Evolutionary conservation across 2,797 vertebrate species (phyloP), one percentile per base, ranked within the genome.

Genomic region (Coranthus polyacanthus): DNA sequence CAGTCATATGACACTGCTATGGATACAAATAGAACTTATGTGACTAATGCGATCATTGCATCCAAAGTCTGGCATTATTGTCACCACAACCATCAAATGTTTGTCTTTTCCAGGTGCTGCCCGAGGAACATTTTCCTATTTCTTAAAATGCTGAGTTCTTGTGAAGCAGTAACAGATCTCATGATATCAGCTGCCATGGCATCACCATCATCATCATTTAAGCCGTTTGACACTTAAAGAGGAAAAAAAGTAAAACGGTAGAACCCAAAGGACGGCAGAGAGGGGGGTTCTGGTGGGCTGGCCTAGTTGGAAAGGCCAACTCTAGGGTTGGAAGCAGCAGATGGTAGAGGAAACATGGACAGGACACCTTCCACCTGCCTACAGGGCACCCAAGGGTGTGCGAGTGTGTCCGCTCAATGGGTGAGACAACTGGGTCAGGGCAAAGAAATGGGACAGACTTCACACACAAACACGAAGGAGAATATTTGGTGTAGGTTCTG

Each of bases 311-410:
- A 70, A 60, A 57, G 49, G 55, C 53, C 73, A 76, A 57, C 53
- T 70, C 43, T 69, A 57, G 45, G 78, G 74, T 74, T 72, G 66
- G 38, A 34, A 57, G 56, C 5, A 82, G 55, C 83, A 86, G 82
- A 88, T 87, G 85, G 84, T 74, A 61, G 57, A 57, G 53, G 41
- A 54, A 70, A 58, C 7, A 20, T 42, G 58, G 65, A 61, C 64
- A 74, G 70, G 63, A 76, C 74, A 79, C 74, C 82, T 81, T 83
- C 59, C 69, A 85, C 87, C 81, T 84, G 81, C 83, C 70, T 69
- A 56, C 66, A 74, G 81, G 77, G 71, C 44, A 68, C 69, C 72
- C 67, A 32, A 32, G 70, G 55, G 75, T 75, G 64, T 68, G 55
- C 37, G 60, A 55, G 57, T 65, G 66, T 78, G 69, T 58, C 38